Base-by-base conservation (phyloP, 2,113 vertebrate species). In the Dascyllus trimaculatus region DNA sequence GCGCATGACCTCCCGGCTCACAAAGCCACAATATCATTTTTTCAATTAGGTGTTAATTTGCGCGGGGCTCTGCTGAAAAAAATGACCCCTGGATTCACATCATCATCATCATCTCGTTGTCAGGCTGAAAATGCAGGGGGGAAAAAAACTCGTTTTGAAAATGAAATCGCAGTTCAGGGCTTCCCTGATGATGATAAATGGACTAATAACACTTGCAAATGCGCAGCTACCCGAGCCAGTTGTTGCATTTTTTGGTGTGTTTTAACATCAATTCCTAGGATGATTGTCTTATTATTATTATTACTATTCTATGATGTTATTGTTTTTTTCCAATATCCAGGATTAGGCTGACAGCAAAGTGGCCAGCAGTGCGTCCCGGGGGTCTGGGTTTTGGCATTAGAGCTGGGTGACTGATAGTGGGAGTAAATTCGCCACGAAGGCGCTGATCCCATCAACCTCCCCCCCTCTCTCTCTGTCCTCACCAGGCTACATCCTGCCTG, bases 371-470 rank as follows among this genome's bases (percentile, higher is more conserved):
- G 60, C 59, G 76, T 68, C 35, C 38, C 46, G 2, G 57, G 57
- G 29, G 46, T 72, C 53, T 79, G 59, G 38, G 35, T 46, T 72
- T 60, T 66, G 59, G 63, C 78, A 80, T 73, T 63, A 67, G 57
- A 54, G 35, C 61, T 25, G 49, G 56, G 25, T 84, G 84, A 84
- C 61, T 87, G 78, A 82, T 85, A 63, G 54, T 60, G 73, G 73
- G 66, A 29, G 45, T 56, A 43, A n/a, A 84, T 38, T 72, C 54
- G 52, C 64, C 73, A 72, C 32, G 65, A 63, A 80, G 48, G 46
- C 66, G 8, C 72, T 81, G 80, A 81, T 83, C 76, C 74, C 63
- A 43, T 56, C 70, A 4, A 18, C 48, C 68, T 26, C 38, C 22
- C 7, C 10, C 4, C 11, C 10, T 1, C 13, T 2, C 45, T n/a